Base-by-base conservation (phyloP, 1,140 invertebrate genomes). In the Diachasmimorpha longicaudata region DNA sequence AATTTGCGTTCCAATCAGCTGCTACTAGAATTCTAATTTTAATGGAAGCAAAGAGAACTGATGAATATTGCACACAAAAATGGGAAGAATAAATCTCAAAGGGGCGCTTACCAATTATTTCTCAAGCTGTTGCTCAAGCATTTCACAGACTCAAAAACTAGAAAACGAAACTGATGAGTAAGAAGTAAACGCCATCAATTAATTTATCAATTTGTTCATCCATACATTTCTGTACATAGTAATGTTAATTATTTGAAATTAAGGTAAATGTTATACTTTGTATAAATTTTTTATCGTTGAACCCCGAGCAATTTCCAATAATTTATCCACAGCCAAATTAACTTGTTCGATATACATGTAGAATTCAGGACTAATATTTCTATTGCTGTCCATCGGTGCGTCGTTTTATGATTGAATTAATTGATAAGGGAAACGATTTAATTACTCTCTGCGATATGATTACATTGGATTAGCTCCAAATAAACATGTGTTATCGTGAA, bases 1-100 rank as follows among this genome's bases (percentile, higher is more conserved):
- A 82, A 70, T 79, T 36, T 77, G 78, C 79, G 80, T 83, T 83
- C 79, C 81, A 84, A 82, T 81, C 46, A 80, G 19, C 70, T 81
- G 80, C 83, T 83, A 79, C 72, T 77, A 80, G 74, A 79, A 76
- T 71, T 52, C 77, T 58, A 74, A 74, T 48, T 70, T 63, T 25
- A 55, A 73, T 25, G 23, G 23, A 31, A 67, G 70, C 67, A 48
- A 42, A 70, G n/a, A 66, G 2, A 44, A 72, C 72, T 10, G 52
- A 37, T 44, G 48, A 46, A 70, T 48, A 42, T 16, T 42, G 11
- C 9, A n/a, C n/a, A n/a, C 14, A 19, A 4, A 42, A 71, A 4
- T 23, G 36, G 31, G 46, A 44, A 48, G 31, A 31, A 31, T 31
- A 71, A 71, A 71, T 9, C 25, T 67, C 23, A n/a, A 31, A 44